Evolutionary conservation across 2,113 vertebrate genomes (phyloP), one percentile per base, ranked within the genome.

Genomic region (Puffinus mauretanicus): DNA sequence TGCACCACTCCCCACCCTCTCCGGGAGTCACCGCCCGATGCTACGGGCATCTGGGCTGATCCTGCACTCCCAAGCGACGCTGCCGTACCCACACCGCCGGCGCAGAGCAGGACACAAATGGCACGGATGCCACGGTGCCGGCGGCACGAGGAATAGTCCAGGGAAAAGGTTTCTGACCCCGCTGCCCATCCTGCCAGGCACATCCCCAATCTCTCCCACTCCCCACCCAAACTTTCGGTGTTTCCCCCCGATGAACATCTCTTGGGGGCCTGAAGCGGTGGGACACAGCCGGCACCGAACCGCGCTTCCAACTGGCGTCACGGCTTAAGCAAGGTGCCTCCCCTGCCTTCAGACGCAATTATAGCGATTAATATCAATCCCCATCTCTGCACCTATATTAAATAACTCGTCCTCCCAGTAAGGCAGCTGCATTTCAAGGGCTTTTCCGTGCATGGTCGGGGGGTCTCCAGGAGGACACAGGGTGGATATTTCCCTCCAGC

Each of bases 71-170:
- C 92, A 7, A 1, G 40, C 7, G 3, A 4, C 1, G 87, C 84
- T 9, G 26, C 64, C 0, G 1, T 8, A 20, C 82, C 64, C 55
- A 0, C 25, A 1, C 32, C 8, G 9, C 19, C 5, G 0, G 34
- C 47, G 55, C 2, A 1, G 46, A 32, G 25, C 13, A 5, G 29
- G 25, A 46, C 62, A 64, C 10, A 0, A 0, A 2, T 1, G 40
- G 57, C 44, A n/a, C 1, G 1, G 67, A 18, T 14, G 66, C 42
- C 15, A 9, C 6, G 1, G 47, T 1, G 16, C 34, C 5, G 3
- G 34, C 1, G 9, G 26, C 49, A 11, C 7, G 2, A 40, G 36
- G 27, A 49, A 13, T 5, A 18, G 17, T 10, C 7, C 46, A 7
- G 40, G 36, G 34, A 61, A 73, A 77, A 49, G 4, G 7, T 40